Evolutionary conservation across 2,888 invertebrate genomes (phyloP), one percentile per base, ranked within the genome.

Genomic region (Heteropelma amictum): DNA sequence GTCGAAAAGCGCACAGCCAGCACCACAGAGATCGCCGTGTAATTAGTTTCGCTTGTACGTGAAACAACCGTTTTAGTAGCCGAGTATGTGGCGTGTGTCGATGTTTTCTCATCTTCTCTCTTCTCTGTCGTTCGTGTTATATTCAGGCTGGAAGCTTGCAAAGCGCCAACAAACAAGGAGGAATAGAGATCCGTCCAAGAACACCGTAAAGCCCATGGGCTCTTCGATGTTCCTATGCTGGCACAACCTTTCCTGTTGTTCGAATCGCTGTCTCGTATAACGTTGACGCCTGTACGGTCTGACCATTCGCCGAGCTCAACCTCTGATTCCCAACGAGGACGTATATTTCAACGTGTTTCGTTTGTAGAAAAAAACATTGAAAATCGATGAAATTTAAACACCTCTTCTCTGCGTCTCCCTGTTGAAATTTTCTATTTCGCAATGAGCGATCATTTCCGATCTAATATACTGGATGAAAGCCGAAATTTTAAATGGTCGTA

Each of bases 31-130:
- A 79, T 80, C 78, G 61, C 58, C 69, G 56, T 78, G 80, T 76
- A 80, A 82, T 84, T 83, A 83, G 78, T 80, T 81, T 71, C 78
- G 68, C 71, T 53, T 47, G 80, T 78, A 74, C 76, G 77, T 81
- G 71, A 78, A 71, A 73, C 72, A 70, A 65, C 23, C 6, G 64
- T 49, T 61, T n/a, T n/a, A n/a, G n/a, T n/a, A n/a, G n/a, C 51
- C 19, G 51, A 23, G 64, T 17, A 51, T 10, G 51, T 51, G 40
- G 30, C n/a, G 53, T 23, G 28, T 2, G 6, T 17, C 19, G 23
- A n/a, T 17, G 63, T 58, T 42, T 38, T 53, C 38, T 38, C 51
- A 10, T 69, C 47, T 40, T 42, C 56, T 58, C 26, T 67, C 35
- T 56, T 47, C 45, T 35, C 30, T 19, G 14, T 42, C 64, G 45